phyloP scores from a whole-genome alignment of 2,113 vertebrate species.

The Verasper variegatus region DNA sequence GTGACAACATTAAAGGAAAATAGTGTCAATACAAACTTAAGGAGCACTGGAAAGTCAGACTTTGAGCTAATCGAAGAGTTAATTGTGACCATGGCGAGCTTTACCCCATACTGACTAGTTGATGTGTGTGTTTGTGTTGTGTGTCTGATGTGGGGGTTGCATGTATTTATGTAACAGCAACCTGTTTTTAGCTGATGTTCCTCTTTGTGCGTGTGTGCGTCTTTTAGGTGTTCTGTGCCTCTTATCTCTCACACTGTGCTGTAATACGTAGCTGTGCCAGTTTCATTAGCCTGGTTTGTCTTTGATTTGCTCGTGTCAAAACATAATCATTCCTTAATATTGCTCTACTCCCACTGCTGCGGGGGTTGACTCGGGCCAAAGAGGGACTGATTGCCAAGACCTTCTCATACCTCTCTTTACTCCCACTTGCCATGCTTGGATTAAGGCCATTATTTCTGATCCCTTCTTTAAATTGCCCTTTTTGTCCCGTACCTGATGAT shows the following conservation, averaged over 20 bases:
- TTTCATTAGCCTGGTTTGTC: slow-evolving; percentile 31
- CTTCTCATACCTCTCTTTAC: slow-evolving; percentile 26
- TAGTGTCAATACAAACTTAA: neutral
- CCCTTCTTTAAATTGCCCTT: slow-evolving; percentile 12
- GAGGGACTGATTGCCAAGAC: slow-evolving; percentile 49
- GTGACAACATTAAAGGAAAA: slow-evolving; percentile 15
- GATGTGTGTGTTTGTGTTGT: slow-evolving; percentile 14
- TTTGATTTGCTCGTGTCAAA: slow-evolving; percentile 61
- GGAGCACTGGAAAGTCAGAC: no score
- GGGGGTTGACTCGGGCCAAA: slow-evolving; percentile 46
- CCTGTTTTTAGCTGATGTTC: slow-evolving; percentile 25
- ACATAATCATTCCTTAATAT: slow-evolving; percentile 56
- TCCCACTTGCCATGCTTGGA: slow-evolving; percentile 30
- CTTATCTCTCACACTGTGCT: slow-evolving; percentile 20
- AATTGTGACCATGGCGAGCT: no score
- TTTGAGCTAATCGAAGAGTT: no score
- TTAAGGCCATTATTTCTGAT: slow-evolving; percentile 35
- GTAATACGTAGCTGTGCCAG: slow-evolving; percentile 39
- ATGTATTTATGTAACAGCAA: slow-evolving; percentile 39
- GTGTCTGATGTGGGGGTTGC: slow-evolving; percentile 39
- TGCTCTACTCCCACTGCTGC: slow-evolving; percentile 47
- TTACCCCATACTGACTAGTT: no score
- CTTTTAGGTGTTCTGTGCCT: slow-evolving; percentile 3
- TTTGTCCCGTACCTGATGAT: slow-evolving; percentile 19
- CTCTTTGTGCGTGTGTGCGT: neutral